A percentile compares a stretch with the other conserved stretches of the same genome.
Evolutionary conservation across 2,113 vertebrate species (phyloP).

Genomic region (Oceanodroma tethys): DNA sequence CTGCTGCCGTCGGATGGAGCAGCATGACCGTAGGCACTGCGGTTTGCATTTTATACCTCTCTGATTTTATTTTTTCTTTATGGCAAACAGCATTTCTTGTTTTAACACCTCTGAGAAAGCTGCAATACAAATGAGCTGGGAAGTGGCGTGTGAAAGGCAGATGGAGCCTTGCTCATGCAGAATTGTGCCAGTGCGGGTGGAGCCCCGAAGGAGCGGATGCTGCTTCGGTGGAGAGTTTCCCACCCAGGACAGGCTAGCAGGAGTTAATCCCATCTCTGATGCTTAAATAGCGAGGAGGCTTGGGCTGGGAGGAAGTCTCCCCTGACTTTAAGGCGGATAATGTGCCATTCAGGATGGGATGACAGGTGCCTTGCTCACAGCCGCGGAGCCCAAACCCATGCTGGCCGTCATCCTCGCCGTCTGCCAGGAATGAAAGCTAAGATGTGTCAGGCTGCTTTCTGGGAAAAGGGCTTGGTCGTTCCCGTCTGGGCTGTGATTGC

Average conservation of each 20-base stretch:
- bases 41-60: background rate
- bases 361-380: constrained; percentile 9
- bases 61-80: background rate
- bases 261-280: background rate
- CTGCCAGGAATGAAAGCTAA: constrained; percentile 3
- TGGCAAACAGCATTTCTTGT: background rate
- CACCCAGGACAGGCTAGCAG: background rate
- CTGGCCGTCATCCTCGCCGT: background rate
- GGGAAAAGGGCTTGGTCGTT: background rate
- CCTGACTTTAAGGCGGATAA: background rate
- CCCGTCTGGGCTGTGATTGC: background rate
- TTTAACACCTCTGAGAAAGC: background rate
- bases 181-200: background rate
- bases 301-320: background rate
- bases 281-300: background rate
- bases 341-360: background rate
- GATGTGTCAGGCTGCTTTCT: constrained; percentile 11
- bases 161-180: background rate
- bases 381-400: rapidly evolving
- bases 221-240: background rate
- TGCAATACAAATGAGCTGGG: background rate
- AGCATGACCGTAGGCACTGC: background rate
- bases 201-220: background rate
- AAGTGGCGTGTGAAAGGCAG: background rate
- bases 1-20: background rate